phyloP scores from a whole-genome alignment of 2,113 vertebrate species.

The Brienomyrus brachyistius region DNA sequence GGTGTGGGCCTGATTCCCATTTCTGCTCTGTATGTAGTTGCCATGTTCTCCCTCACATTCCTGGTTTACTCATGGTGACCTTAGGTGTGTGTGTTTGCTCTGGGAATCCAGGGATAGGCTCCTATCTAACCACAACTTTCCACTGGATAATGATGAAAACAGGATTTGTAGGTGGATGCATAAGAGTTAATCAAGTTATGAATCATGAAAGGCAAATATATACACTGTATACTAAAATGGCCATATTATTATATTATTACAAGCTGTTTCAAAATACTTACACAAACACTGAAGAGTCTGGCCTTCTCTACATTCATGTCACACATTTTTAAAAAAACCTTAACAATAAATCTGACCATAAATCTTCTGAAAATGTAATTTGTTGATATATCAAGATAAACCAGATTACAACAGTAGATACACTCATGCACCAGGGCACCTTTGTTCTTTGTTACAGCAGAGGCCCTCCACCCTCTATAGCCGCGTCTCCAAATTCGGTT shows the following conservation, averaged over 20 bases:
- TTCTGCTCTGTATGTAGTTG: background rate
- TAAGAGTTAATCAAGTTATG: background rate
- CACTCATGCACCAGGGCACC: background rate
- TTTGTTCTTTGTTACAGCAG: background rate
- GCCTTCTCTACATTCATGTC: background rate
- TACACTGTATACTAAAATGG: background rate
- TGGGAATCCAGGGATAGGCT: background rate
- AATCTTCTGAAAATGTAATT: background rate
- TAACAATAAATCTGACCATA: background rate
- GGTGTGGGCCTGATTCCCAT: background rate
- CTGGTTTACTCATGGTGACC: background rate
- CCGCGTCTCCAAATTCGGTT: background rate
- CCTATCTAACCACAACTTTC: background rate
- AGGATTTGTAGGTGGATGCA: background rate
- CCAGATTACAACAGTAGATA: background rate
- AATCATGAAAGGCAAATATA: background rate
- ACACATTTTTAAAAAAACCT: background rate
- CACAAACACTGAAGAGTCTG: background rate
- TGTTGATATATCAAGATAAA: background rate
- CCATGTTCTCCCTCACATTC: background rate
- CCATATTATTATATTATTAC: background rate
- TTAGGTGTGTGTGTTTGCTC: background rate
- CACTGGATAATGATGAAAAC: background rate
- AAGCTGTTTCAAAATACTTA: background rate
- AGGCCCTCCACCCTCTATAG: background rate